Evolutionary conservation across 35 echinoderm and acorn worm species (phyloP).

Genomic region (Holothuria glaberrima): DNA sequence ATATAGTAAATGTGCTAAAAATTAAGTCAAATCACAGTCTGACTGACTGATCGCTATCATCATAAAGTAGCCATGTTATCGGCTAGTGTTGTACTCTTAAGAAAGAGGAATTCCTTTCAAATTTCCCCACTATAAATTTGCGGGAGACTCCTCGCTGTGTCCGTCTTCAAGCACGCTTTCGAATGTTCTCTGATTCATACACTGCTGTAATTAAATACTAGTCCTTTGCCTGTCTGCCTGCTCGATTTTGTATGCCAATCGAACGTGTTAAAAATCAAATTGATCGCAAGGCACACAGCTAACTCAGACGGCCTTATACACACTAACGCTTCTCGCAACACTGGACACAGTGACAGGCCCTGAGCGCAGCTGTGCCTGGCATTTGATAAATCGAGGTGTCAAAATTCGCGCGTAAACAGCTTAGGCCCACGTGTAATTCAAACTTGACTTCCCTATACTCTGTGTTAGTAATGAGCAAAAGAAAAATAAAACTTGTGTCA

Average conservation of each 20-base stretch:
- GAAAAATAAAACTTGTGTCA: conserved; percentile 52
- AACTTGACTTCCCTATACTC: conserved; percentile 26
- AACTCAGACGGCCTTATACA: conserved; percentile 29
- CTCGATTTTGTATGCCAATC: conserved; percentile 25
- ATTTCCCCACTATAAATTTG: background rate
- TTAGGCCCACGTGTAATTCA: conserved; percentile 47
- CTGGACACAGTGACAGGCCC: conserved; percentile 41
- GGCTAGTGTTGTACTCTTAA: background rate
- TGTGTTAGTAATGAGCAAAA: background rate
- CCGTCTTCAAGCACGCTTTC: background rate
- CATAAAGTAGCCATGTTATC: no score
- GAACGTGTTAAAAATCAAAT: conserved; percentile 57
- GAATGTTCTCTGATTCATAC: background rate
- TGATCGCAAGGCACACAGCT: conserved; percentile 19
- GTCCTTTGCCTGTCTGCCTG: no score
- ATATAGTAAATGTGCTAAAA: no score
- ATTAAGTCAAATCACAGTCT: no score
- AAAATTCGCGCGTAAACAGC: conserved; percentile 43
- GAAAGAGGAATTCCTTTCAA: background rate
- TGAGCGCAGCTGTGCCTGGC: conserved; percentile 49
- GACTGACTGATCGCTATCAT: no score
- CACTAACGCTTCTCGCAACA: conserved; percentile 44
- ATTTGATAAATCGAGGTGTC: conserved; percentile 58
- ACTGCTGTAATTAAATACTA: background rate
- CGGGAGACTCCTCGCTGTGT: background rate